Base-by-base conservation (phyloP, 2,888 invertebrate genomes). In the Xiphydria camelus region DNA sequence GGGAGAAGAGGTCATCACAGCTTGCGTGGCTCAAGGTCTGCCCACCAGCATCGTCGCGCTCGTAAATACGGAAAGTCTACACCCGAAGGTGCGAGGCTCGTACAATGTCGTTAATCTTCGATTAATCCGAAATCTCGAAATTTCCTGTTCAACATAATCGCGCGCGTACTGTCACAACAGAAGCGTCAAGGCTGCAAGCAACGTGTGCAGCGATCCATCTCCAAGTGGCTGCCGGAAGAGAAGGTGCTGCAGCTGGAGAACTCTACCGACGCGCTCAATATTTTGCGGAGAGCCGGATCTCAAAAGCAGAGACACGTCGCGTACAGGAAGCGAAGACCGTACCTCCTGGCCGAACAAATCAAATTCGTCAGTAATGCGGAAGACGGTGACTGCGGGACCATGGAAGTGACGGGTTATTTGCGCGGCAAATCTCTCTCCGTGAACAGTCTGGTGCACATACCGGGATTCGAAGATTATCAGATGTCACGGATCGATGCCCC, bases 401-500 rank as follows among this genome's bases (percentile, higher is more conserved):
- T 94, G 21, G 86, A 89, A 76, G 80, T 97, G 1, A 87, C 88
- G 35, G 99, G 98, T 1, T 96, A 89, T 75, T 74, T 99, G 38
- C 81, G 94, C 59, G 94, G 95, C 1, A 83, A 84, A 66, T 80
- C 88, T 3, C 76, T 98, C 39, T 89, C 89, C 68, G 94, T 91
- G 0, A 95, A 98, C 77, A 82, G 88, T 49, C 79, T 97, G 41
- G 82, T 99, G 17, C 94, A 99, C 68, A 83, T 99, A 41, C 88
- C 93, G 32, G 96, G 96, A 0, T 82, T 92, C 64, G 97, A 97
- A 5, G 93, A 96, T 68, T 98, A 89, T 70, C 96, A 96, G 79
- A 85, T 99, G 83, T 79, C 81, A 0, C 84, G 87, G 71, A 90
- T 97, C 54, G 85, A 86, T 73, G 81, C 82, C 0, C 78, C 82